Evolutionary conservation across 2,113 vertebrate species (phyloP).

Genomic region (Ondatra zibethicus): DNA sequence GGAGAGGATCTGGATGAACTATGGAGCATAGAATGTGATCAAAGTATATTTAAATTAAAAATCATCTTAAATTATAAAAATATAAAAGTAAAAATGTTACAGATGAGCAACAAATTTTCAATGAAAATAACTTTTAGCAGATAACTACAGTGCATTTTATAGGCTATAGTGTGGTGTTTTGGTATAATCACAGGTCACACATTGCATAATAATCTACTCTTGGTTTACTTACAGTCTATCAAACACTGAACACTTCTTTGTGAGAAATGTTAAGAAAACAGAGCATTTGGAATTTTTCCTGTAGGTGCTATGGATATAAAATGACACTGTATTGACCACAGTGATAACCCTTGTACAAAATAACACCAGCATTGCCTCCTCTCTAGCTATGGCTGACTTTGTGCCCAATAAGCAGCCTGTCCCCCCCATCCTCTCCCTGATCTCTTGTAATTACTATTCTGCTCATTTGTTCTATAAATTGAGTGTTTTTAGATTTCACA

Average conservation of each 20-base stretch:
- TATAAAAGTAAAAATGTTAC: neutral
- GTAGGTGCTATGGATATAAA: neutral
- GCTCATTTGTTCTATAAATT: neutral
- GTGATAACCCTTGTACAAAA: neutral
- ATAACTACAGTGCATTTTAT: neutral
- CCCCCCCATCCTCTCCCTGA: too few species aligned
- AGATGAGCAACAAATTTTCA: neutral
- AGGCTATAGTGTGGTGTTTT: neutral
- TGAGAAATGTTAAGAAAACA: neutral
- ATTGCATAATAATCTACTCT: neutral
- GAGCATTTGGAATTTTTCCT: neutral
- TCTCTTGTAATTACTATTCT: neutral
- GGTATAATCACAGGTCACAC: neutral
- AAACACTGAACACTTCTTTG: neutral
- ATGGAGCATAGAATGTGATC: neutral
- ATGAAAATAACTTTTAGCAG: neutral
- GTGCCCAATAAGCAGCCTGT: neutral
- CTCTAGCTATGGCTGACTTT: neutral
- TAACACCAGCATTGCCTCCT: neutral
- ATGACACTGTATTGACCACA: neutral
- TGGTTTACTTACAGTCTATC: neutral
- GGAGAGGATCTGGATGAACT: neutral
- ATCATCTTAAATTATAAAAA: neutral
- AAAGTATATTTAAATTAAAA: neutral
- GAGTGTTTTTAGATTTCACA: neutral